A percentile compares a stretch with the other conserved stretches of the same genome.
Conservation (phyloP, 2,888 invertebrate genomes). For the Ichneumoninae sp. region DNA sequence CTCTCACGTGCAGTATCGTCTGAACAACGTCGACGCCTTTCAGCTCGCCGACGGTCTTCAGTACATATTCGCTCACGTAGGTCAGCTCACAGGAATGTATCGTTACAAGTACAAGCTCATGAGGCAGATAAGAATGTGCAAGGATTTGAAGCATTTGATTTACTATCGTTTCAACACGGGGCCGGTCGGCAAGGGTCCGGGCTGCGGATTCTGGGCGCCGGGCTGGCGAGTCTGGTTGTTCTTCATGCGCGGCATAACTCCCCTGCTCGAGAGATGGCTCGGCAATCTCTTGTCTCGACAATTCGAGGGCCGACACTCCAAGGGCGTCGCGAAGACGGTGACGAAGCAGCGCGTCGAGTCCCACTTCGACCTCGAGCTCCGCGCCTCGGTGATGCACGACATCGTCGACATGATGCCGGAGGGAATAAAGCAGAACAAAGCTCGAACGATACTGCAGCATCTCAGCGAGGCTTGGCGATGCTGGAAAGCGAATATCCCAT, state of each 20-base stretch:
- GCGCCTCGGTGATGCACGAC: constrained; percentile 98
- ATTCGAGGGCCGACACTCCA: constrained; percentile 99
- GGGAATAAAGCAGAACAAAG: constrained; percentile 99
- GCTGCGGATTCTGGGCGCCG: constrained; percentile 99
- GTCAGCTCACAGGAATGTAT: constrained; percentile 99
- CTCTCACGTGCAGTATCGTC: constrained; percentile 99
- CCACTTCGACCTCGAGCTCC: constrained; percentile 99
- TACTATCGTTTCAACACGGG: constrained; percentile 99
- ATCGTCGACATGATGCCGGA: constrained; percentile 99
- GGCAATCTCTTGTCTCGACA: constrained; percentile 99
- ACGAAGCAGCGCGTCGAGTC: constrained; percentile 99
- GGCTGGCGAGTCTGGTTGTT: constrained; percentile 99
- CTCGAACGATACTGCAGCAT: constrained; percentile 99
- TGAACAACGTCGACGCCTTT: constrained; percentile 99
- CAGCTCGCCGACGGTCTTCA: constrained; percentile 99
- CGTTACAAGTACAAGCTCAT: constrained; percentile 99
- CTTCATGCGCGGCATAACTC: constrained; percentile 99
- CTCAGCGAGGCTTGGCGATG: constrained; percentile 99
- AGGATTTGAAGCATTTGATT: constrained; percentile 99
- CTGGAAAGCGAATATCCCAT: constrained; percentile 99
- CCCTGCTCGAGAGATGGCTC: constrained; percentile 98
- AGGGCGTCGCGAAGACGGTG: constrained; percentile 99
- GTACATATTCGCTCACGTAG: constrained; percentile 99
- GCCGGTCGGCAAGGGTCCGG: constrained; percentile 99
- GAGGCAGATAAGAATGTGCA: constrained; percentile 99